A percentile compares a stretch with the other conserved stretches of the same genome.
Evolutionary conservation across 2,113 vertebrate genomes (phyloP).

Genomic region (Labeo catla): DNA sequence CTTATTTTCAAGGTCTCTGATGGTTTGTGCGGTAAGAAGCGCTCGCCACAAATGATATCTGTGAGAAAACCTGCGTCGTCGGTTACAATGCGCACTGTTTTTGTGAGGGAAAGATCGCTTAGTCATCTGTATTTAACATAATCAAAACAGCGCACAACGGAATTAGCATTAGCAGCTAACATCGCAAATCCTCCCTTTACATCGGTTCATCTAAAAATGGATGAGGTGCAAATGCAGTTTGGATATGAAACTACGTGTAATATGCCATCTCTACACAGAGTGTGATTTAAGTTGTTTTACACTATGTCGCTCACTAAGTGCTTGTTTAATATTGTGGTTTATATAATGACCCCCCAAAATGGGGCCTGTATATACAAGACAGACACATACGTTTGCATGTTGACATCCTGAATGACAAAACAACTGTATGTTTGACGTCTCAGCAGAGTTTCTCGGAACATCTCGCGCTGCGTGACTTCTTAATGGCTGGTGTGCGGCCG

Average conservation of each 20-base stretch:
- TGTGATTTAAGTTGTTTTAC: background rate
- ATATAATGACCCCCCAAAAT: background rate
- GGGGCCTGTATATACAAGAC: background rate
- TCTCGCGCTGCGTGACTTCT: background rate
- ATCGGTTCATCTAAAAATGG: too few species aligned
- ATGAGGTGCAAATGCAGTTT: too few species aligned
- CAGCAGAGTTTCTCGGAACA: background rate
- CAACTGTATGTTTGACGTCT: background rate
- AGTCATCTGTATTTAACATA: background rate
- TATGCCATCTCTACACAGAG: background rate
- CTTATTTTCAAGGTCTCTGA: constrained; percentile 42
- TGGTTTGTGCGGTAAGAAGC: background rate
- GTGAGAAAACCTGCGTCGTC: background rate
- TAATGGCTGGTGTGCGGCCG: constrained; percentile 18
- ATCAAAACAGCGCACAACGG: background rate
- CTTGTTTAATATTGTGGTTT: background rate
- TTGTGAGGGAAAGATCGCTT: background rate
- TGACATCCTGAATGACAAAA: background rate
- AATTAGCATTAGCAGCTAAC: background rate
- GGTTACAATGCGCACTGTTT: background rate
- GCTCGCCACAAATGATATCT: background rate
- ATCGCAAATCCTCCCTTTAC: background rate
- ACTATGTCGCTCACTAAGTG: background rate
- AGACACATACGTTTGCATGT: background rate
- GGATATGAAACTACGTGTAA: background rate